Evolutionary conservation across 2,888 invertebrate species (phyloP), one percentile per base, ranked within the genome.

Genomic region (Dione vanillae): DNA sequence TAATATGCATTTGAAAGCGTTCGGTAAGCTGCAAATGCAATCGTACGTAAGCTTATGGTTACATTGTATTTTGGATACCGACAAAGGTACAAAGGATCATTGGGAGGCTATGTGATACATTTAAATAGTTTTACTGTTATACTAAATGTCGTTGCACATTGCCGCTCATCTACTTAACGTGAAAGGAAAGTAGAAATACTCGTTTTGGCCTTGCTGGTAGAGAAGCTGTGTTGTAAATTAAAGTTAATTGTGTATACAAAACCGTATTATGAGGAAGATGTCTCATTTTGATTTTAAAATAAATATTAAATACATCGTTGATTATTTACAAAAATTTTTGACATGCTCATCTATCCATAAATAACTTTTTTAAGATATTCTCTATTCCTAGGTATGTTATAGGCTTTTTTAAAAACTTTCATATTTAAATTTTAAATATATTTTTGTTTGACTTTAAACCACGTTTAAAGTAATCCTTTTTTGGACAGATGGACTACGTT

Each of bases 21-120:
- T 59, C 65, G 58, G 72, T 72, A 72, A 73, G 65, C 59, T 64
- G 47, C 54, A n/a, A 71, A 66, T 43, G 65, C 52, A 71, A 71
- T 68, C 71, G 62, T 62, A 74, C 62, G 71, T 70, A 61, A 72
- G 40, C 16, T 69, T 69, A 71, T 67, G 65, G 64, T 27, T 62
- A 20, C 51, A 43, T 54, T 47, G 41, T 54, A 64, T 62, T 67
- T 20, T 40, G 16, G 47, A 41, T 40, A 47, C 73, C 73, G 70
- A 70, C 67, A 70, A 70, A 73, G 65, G 6, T 56, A 52, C 40
- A 64, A 49, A 51, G 37, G 37, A n/a, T 12, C 37, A 37, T n/a
- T n/a, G 11, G 16, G 19, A 16, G 7, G 9, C 40, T n/a, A n/a
- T n/a, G n/a, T 19, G 6, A 10, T 37, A 40, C 19, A 49, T 47